These are phyloP conservation scores for Nysson spinosus DNA, from an alignment of 2,888 invertebrate species.

Conservation along the genomic window DNA sequence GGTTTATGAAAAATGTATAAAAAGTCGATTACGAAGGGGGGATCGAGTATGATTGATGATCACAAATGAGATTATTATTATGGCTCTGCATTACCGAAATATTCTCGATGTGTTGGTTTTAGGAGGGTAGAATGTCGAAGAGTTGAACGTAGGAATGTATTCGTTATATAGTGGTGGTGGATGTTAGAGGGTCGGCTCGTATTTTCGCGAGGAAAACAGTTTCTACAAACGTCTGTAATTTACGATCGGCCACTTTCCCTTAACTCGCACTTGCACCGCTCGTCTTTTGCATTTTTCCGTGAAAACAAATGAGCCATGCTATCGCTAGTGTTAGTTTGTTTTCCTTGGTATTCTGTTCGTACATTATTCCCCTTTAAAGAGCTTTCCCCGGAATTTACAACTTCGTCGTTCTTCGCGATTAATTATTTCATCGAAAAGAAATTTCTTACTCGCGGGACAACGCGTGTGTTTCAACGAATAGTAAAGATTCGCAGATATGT, in stretches of 20 bases:
- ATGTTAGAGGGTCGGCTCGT: conserved; percentile 3
- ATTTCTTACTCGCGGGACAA: no score
- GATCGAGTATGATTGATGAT: no score
- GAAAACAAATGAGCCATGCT: neutral
- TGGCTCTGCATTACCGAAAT: neutral
- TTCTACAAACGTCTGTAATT: conserved; percentile 13
- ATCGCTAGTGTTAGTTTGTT: neutral
- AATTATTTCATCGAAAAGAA: no score
- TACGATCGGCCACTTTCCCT: conserved; percentile 16
- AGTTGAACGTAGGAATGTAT: neutral
- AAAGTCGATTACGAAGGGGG: no score
- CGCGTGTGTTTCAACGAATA: no score
- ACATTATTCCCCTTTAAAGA: no score
- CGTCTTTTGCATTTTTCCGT: neutral
- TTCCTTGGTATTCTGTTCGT: no score
- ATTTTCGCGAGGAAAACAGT: conserved; percentile 26
- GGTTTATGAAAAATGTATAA: no score
- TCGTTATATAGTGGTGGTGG: conserved; percentile 2
- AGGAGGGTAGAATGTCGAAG: neutral
- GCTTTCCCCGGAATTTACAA: no score
- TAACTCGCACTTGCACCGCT: conserved; percentile 1
- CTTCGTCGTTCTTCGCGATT: no score
- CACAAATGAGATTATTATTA: no score
- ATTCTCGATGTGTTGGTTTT: neutral
- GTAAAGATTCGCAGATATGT: no score